A percentile compares a stretch with the other conserved stretches of the same genome.
These are phyloP conservation scores for Danaus melanippus DNA, from an alignment of 1,140 invertebrate species.

Conservation along the genomic window DNA sequence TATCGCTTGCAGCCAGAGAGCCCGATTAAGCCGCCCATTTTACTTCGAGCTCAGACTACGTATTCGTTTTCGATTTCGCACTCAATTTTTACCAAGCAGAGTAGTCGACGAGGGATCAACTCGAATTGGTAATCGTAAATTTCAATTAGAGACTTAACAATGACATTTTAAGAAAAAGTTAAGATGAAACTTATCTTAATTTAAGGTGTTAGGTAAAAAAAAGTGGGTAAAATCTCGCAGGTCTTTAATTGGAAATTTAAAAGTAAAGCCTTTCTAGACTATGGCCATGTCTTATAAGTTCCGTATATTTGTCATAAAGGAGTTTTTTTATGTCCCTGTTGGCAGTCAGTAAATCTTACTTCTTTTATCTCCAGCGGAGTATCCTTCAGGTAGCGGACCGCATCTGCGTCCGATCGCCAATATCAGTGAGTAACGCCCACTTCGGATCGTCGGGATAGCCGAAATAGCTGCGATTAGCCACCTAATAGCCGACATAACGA, in stretches of 20 bases:
- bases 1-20: constrained; percentile 11
- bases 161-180: constrained; percentile 6
- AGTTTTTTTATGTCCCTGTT: constrained; percentile 1
- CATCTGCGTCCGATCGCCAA: constrained; percentile 30
- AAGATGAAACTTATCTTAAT: no score
- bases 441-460: constrained; percentile 17
- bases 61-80: constrained; percentile 10
- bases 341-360: no score
- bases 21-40: constrained; percentile 13
- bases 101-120: constrained; percentile 1
- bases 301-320: constrained; percentile 1
- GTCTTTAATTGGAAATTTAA: no score
- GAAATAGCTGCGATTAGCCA: constrained; percentile 32
- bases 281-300: no score
- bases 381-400: neutral
- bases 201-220: no score
- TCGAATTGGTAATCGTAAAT: constrained; percentile 6
- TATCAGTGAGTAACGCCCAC: constrained; percentile 29
- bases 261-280: no score
- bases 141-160: constrained; percentile 11
- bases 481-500: constrained; percentile 25
- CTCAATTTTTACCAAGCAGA: constrained; percentile 9
- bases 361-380: no score
- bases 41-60: constrained; percentile 9
- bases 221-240: no score